A percentile compares a stretch with the other conserved stretches of the same genome.
These are phyloP conservation scores for Agrotis puta DNA, from an alignment of 2,888 invertebrate genomes.

Conservation along the genomic window DNA sequence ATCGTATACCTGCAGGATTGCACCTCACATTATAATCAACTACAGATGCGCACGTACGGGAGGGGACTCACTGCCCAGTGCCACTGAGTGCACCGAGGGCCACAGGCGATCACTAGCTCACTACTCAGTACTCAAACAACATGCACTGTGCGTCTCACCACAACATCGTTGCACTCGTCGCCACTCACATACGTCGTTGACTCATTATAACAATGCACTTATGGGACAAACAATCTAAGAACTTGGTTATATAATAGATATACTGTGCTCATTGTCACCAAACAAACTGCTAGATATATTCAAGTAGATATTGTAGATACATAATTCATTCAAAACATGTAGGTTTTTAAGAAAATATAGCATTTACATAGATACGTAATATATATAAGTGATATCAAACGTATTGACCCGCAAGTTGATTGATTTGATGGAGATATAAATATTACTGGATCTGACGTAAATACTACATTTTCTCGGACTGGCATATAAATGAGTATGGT, in stretches of 20 bases:
- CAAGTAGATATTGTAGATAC: constrained; percentile 45
- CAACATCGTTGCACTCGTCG: constrained; percentile 39
- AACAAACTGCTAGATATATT: constrained; percentile 51
- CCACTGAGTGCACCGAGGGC: constrained; percentile 36
- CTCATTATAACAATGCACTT: constrained; percentile 48
- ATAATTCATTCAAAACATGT: constrained; percentile 54
- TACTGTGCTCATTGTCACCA: constrained; percentile 61
- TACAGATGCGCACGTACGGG: constrained; percentile 87
- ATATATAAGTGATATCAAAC: constrained; percentile 33
- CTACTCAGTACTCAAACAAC: constrained; percentile 67
- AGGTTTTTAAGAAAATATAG: constrained; percentile 68
- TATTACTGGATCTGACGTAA: constrained; percentile 65
- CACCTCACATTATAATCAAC: constrained; percentile 90
- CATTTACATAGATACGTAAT: constrained; percentile 66
- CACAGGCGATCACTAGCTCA: constrained; percentile 70
- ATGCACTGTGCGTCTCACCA: constrained; percentile 77
- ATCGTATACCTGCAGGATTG: constrained; percentile 94
- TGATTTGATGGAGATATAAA: constrained; percentile 50
- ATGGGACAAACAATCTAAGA: constrained; percentile 54
- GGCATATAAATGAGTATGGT: constrained; percentile 35
- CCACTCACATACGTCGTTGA: constrained; percentile 57
- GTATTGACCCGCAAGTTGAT: constrained; percentile 56
- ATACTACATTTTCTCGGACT: constrained; percentile 73
- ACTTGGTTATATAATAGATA: constrained; percentile 41
- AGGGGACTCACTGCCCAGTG: constrained; percentile 52